Conservation (phyloP, 2,888 invertebrate species). For the Baronia brevicornis region DNA sequence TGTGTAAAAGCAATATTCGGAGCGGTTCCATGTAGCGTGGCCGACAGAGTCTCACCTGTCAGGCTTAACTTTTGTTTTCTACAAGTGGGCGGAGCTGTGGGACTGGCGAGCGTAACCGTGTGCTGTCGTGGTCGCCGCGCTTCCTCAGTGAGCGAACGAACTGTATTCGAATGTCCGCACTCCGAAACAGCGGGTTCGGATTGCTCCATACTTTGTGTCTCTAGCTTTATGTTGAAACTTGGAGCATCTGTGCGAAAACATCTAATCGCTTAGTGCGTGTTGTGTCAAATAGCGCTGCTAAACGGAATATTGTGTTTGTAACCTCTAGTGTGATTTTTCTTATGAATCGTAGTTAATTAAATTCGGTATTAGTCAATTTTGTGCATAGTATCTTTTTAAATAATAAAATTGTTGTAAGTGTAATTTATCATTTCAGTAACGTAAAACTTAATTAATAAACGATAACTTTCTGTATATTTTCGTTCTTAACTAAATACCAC, state of each 20-base stretch:
- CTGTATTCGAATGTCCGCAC: conserved; percentile 1
- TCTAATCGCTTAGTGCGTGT: conserved; percentile 57
- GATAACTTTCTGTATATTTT: too few relatives aligned
- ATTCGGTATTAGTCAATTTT: too few relatives aligned
- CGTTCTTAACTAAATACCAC: too few relatives aligned
- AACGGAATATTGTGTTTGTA: background rate
- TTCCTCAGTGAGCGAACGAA: conserved; percentile 25
- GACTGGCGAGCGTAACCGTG: conserved; percentile 79
- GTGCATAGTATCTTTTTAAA: too few relatives aligned
- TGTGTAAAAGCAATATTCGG: conserved; percentile 2
- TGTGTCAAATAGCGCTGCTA: conserved; percentile 25
- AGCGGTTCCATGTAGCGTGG: conserved; percentile 19
- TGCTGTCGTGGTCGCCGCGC: conserved; percentile 59
- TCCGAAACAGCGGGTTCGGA: conserved; percentile 28
- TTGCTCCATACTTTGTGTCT: conserved; percentile 28
- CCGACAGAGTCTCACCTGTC: conserved; percentile 67
- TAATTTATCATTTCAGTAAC: too few relatives aligned
- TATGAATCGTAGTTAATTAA: too few relatives aligned
- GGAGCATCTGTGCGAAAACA: conserved; percentile 64
- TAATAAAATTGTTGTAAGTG: too few relatives aligned
- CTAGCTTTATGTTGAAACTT: conserved; percentile 51
- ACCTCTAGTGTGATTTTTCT: too few relatives aligned
- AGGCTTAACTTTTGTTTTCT: conserved; percentile 83
- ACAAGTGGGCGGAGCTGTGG: conserved; percentile 76
- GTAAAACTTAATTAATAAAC: too few relatives aligned